Evolutionary conservation across 2,797 vertebrate species (phyloP).

Genomic region (Melanotaenia pygmaea): DNA sequence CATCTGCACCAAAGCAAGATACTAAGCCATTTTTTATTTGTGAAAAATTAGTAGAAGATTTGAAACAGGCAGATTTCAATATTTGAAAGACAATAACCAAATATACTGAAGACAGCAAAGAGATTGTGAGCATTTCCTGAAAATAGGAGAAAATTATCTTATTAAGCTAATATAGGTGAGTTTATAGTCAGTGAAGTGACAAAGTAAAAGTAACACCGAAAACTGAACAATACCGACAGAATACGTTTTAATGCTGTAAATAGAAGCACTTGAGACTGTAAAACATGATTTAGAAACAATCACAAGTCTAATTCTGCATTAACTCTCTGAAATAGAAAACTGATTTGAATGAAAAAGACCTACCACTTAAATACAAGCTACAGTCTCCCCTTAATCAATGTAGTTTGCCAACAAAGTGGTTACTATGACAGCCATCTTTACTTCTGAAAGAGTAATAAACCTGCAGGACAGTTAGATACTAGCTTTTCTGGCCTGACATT

Average conservation of each 20-base stretch:
- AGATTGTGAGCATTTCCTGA: neutral
- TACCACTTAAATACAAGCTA: conserved; percentile 55
- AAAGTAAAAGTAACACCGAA: neutral
- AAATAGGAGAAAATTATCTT: neutral
- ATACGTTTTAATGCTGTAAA: conserved; percentile 18
- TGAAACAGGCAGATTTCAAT: neutral
- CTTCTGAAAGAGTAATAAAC: conserved; percentile 28
- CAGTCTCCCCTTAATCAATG: conserved; percentile 51
- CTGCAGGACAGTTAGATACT: conserved; percentile 31
- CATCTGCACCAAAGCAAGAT: neutral
- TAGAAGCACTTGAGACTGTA: conserved; percentile 37
- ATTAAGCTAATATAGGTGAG: neutral
- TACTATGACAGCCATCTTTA: conserved; percentile 57
- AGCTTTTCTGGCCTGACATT: conserved; percentile 53
- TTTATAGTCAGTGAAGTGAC: neutral
- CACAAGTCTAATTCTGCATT: conserved; percentile 49
- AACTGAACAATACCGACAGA: conserved; percentile 2
- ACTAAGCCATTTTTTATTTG: neutral
- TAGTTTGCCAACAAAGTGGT: conserved; percentile 27
- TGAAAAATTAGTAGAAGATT: neutral
- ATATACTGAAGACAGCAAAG: neutral
- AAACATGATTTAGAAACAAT: conserved; percentile 57
- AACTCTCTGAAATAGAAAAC: conserved; percentile 50
- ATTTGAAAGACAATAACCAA: neutral
- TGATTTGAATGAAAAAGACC: conserved; percentile 49